A percentile compares a stretch with the other conserved stretches of the same genome.
These are phyloP conservation scores for Spongilla lacustris DNA, from an alignment of 37 sponge, comb jelly and placozoan genomes.

Conservation along the genomic window DNA sequence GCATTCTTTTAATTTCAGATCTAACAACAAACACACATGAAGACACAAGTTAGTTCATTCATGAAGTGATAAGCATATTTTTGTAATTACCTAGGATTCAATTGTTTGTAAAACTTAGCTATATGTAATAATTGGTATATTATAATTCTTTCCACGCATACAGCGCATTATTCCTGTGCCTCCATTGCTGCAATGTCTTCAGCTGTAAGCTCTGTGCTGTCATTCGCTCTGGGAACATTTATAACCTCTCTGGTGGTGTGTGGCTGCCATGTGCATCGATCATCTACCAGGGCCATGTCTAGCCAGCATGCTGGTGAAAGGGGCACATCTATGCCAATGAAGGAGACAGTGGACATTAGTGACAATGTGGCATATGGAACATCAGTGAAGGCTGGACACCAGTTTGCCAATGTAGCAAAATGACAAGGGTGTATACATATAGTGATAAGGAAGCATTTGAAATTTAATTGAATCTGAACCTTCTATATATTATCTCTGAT, in stretches of 20 bases:
- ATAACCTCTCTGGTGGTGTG: not conserved
- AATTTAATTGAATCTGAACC: no score
- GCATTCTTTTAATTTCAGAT: not conserved
- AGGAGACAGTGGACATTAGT: not conserved
- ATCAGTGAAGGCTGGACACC: not conserved
- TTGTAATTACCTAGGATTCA: no score
- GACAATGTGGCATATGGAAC: not conserved
- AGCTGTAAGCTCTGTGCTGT: not conserved
- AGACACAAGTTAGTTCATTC: not conserved
- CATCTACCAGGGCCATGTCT: not conserved
- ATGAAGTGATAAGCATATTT: not conserved
- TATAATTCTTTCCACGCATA: not conserved
- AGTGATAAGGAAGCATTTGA: no score
- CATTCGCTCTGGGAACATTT: not conserved
- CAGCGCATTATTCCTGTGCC: not conserved
- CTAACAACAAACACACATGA: not conserved
- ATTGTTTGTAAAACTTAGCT: no score
- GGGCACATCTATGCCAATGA: not conserved
- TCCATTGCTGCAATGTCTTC: not conserved
- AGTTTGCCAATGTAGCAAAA: not conserved
- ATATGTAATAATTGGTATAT: not conserved
- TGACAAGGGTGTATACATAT: no score
- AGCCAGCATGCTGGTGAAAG: not conserved
- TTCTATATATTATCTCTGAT: no score
- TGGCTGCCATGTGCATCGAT: not conserved